These are phyloP conservation scores for Tetrao urogallus DNA, from an alignment of 2,113 vertebrate species.

Conservation along the genomic window DNA sequence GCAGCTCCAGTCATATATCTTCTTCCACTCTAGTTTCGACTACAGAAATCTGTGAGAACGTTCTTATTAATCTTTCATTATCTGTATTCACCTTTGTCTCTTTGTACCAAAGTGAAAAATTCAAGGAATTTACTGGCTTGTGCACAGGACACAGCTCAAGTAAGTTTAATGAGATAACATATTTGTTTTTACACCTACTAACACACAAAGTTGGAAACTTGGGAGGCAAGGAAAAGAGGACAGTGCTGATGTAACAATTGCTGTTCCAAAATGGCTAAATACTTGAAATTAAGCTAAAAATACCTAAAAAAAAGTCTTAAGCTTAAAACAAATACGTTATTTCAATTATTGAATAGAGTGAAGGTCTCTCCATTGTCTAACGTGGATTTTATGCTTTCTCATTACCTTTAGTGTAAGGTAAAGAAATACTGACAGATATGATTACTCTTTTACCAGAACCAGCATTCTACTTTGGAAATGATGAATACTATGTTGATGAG, in stretches of 20 bases:
- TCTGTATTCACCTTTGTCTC: slow-evolving; percentile 46
- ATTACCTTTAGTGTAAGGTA: background rate
- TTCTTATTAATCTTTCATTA: slow-evolving; percentile 6
- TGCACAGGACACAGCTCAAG: slow-evolving; percentile 6
- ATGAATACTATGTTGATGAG: slow-evolving; percentile 88
- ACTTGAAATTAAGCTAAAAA: background rate
- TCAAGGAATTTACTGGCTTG: slow-evolving; percentile 67
- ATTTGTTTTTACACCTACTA: background rate
- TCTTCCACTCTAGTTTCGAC: background rate
- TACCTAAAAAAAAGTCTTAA: background rate
- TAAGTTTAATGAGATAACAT: slow-evolving; percentile 32
- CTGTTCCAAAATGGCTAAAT: background rate
- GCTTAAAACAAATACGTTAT: background rate
- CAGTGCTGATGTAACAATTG: background rate
- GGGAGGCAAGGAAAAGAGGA: background rate
- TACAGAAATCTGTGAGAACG: background rate
- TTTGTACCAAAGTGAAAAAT: slow-evolving; percentile 63
- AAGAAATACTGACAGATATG: background rate
- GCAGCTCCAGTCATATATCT: background rate
- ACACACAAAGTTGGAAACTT: slow-evolving; percentile 8
- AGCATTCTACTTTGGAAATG: slow-evolving; percentile 88
- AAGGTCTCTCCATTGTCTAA: background rate
- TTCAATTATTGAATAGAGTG: background rate
- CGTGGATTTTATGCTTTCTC: background rate
- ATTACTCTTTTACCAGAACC: slow-evolving; percentile 83